These are phyloP conservation scores for Barnardius zonarius DNA, from an alignment of 2,113 vertebrate species.

Conservation along the genomic window DNA sequence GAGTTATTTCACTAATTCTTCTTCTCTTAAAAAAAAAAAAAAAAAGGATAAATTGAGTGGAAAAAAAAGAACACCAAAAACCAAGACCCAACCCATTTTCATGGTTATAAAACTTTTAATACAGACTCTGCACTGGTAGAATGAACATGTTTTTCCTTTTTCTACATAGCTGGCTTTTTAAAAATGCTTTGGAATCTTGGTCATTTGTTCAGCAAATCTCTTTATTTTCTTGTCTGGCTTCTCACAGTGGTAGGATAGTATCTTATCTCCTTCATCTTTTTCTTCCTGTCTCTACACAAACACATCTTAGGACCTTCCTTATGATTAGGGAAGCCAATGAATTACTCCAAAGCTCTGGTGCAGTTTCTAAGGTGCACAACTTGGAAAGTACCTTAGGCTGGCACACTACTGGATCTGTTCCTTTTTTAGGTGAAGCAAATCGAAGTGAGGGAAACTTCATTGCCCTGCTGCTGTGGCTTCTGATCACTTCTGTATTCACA, in stretches of 20 bases:
- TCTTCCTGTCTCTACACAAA: not conserved
- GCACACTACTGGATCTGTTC: not conserved
- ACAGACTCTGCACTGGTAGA: not conserved
- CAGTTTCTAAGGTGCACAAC: not conserved
- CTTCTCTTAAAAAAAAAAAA: not conserved
- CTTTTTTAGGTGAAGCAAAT: slow-evolving; percentile 9
- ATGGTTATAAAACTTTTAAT: not conserved
- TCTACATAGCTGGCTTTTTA: not conserved
- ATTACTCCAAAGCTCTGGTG: not conserved
- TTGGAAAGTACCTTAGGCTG: not conserved
- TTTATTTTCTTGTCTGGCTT: not conserved
- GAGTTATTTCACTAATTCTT: no score
- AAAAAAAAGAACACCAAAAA: rapidly evolving
- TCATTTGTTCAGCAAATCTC: not conserved
- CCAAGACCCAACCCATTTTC: not conserved
- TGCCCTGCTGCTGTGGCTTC: not conserved
- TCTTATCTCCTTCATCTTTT: not conserved
- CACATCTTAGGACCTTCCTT: not conserved
- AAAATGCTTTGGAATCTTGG: not conserved
- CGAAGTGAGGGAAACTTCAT: not conserved
- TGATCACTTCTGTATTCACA: not conserved
- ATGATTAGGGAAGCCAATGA: not conserved
- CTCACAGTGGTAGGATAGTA: not conserved
- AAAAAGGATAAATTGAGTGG: not conserved
- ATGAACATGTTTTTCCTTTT: not conserved